These are phyloP conservation scores for Homarus americanus DNA, from an alignment of 1,140 invertebrate species.

Conservation along the genomic window DNA sequence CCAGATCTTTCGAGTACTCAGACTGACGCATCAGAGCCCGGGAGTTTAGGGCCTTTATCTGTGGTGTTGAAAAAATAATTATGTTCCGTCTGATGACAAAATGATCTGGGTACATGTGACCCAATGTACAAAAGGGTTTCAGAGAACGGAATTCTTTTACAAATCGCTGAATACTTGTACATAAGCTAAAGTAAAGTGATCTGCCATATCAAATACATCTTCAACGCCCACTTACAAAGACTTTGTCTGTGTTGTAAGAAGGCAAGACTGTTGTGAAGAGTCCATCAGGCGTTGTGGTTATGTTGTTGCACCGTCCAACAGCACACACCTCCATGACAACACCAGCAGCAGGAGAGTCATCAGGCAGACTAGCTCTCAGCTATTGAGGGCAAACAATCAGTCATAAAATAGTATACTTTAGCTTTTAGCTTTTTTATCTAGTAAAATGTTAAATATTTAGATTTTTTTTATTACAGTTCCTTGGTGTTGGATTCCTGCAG, in stretches of 20 bases:
- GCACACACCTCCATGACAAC: conserved; percentile 40
- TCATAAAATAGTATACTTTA: not conserved
- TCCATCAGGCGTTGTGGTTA: conserved; percentile 5
- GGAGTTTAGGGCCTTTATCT: conserved; percentile 49
- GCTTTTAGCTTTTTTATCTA: not conserved
- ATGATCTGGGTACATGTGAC: too few relatives aligned
- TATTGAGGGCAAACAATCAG: conserved; percentile 15
- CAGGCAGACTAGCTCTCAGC: conserved; percentile 23
- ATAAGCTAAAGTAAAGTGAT: too few relatives aligned
- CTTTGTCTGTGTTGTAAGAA: not conserved
- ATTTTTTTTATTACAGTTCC: too few relatives aligned
- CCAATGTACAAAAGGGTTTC: too few relatives aligned
- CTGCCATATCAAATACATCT: too few relatives aligned
- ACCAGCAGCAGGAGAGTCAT: not conserved
- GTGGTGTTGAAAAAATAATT: too few relatives aligned
- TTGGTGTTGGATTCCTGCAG: too few relatives aligned
- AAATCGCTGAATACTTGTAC: too few relatives aligned
- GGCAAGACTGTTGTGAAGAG: conserved; percentile 16
- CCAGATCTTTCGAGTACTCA: not conserved
- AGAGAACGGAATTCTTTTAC: too few relatives aligned
- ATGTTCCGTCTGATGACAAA: too few relatives aligned
- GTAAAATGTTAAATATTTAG: not conserved
- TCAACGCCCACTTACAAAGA: too few relatives aligned
- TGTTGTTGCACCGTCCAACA: conserved; percentile 10
- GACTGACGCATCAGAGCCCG: conserved; percentile 24